Evolutionary conservation across 2,113 vertebrate species (phyloP).

Genomic region (Megaleporinus macrocephalus): DNA sequence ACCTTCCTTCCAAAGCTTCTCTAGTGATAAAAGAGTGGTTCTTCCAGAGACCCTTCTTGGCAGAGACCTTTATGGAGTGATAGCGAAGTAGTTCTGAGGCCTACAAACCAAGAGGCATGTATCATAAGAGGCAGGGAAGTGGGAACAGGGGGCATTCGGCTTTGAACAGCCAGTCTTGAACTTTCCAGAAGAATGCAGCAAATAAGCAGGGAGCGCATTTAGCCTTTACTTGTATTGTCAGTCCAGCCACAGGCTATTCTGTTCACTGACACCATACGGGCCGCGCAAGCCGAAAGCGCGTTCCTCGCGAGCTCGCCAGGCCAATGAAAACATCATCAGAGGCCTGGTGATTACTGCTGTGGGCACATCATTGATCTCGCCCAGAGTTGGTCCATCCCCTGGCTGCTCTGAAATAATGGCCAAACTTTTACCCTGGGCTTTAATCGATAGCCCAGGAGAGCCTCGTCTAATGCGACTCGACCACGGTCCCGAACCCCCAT

Average conservation of each 20-base stretch:
- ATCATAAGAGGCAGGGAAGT: not conserved
- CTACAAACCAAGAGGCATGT: not conserved
- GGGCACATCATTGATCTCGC: constrained; percentile 75
- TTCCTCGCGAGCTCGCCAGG: constrained; percentile 61
- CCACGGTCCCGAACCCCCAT: constrained; percentile 55
- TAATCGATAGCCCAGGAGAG: constrained; percentile 73
- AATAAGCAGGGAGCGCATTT: not conserved
- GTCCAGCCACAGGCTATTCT: constrained; percentile 25
- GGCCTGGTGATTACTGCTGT: constrained; percentile 74
- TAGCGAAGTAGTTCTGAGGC: not conserved
- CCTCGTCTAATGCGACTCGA: constrained; percentile 60
- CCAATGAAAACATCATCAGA: constrained; percentile 77
- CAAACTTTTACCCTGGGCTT: constrained; percentile 73
- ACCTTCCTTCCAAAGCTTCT: too few relatives aligned
- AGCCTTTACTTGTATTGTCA: constrained; percentile 51
- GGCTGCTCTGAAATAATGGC: constrained; percentile 74
- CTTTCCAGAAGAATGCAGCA: not conserved
- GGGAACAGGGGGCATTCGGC: not conserved
- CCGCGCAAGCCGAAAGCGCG: constrained; percentile 54
- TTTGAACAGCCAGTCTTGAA: not conserved
- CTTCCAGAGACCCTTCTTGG: too few relatives aligned
- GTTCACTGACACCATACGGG: constrained; percentile 56
- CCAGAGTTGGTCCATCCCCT: constrained; percentile 70
- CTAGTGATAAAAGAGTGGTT: too few relatives aligned
- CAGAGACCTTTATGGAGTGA: too few relatives aligned